phyloP scores from a whole-genome alignment of 2,113 vertebrate genomes.

The Saimiri boliviensis region DNA sequence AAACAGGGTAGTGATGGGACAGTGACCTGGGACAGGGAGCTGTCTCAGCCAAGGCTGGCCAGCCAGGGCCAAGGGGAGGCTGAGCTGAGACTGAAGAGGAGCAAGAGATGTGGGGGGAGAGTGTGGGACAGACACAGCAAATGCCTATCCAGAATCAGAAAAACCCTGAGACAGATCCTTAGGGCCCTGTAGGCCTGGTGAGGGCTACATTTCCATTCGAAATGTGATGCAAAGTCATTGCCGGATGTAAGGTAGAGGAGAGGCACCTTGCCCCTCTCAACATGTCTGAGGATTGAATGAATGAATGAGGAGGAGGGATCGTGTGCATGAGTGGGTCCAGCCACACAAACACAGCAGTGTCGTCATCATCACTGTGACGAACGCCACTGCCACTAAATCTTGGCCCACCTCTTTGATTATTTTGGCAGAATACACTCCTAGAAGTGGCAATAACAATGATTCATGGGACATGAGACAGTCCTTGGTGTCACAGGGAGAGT shows the following conservation, averaged over 20 bases:
- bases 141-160: not conserved
- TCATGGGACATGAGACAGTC: not conserved
- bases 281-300: not conserved
- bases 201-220: not conserved
- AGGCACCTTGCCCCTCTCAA: not conserved
- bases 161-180: not conserved
- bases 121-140: not conserved
- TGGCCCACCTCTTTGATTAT: not conserved
- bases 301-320: not conserved
- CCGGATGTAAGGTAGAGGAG: not conserved
- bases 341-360: accelerated
- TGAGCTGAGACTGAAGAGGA: not conserved
- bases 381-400: not conserved
- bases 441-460: not conserved
- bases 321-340: not conserved
- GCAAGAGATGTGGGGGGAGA: not conserved
- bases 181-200: not conserved
- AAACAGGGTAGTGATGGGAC: not conserved
- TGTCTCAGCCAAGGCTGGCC: not conserved
- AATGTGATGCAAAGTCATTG: not conserved
- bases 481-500: not conserved
- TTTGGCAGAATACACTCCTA: not conserved
- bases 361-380: not conserved
- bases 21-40: not conserved
- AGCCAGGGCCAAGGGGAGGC: not conserved